Base-by-base conservation (phyloP, 2,113 vertebrate genomes). In the Phalacrocorax brasilianus region DNA sequence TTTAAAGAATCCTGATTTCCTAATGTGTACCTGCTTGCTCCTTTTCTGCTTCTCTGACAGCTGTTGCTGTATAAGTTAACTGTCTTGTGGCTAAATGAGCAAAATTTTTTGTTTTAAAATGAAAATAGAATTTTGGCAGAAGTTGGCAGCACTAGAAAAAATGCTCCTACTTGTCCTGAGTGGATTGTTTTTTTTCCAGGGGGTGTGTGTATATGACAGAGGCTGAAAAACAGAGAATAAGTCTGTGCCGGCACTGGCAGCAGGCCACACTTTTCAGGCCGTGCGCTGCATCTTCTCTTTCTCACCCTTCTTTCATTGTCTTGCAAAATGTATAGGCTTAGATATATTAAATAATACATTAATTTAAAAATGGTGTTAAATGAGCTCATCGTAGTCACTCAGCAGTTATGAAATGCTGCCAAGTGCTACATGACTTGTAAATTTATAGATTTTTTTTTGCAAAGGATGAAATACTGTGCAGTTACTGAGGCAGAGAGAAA, bases 341-440 rank as follows among this genome's bases (percentile, higher is more conserved):
- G 89, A 32, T 70, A 4, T 4, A 66, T 15, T 50, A 78, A 93
- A 84, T 50, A 92, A 94, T 91, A 53, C n/a, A 32, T 47, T 73
- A 35, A 70, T 76, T 93, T 94, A 33, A 56, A 82, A 89, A n/a
- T 49, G 40, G 53, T 73, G 62, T 53, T 95, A 95, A 96, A 47
- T 85, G 89, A 92, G 52, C 86, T 93, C 73, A 61, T 89, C 73
- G 56, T 59, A 92, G 89, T 93, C 84, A 93, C 70, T 97, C 80
- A 62, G 65, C 62, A 65, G 21, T 65, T 75, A 20, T 1, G 58
- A 91, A 93, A 83, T 23, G 40, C 70, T 95, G 93, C 94, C 93
- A 95, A 97, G 85, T 83, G 67, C 88, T 76, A 67, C 80, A 61
- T 1, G 9, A 79, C 82, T 76, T 95, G 55, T 83, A 88, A 89